Conservation (phyloP, 2,113 vertebrate species). For the Aegithalos caudatus region DNA sequence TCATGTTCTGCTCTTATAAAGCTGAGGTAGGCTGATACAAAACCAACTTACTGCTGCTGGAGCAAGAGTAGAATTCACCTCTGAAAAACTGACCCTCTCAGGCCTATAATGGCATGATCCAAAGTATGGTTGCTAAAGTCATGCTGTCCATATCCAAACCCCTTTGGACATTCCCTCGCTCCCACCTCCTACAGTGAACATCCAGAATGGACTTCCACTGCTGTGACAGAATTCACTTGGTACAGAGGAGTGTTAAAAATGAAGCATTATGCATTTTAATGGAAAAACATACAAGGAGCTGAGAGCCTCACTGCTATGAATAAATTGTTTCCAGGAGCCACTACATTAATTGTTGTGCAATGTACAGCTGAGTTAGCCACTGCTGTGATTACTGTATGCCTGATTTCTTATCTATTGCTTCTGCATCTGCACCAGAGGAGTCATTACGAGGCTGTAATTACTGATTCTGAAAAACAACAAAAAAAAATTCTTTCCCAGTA, state of each 20-base stretch:
- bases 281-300: not conserved
- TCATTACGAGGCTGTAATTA: conserved; percentile 15
- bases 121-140: no score
- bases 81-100: not conserved
- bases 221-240: not conserved
- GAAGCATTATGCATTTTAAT: not conserved
- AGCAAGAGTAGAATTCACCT: not conserved
- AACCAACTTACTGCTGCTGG: not conserved
- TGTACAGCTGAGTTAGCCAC: not conserved
- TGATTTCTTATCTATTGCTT: conserved; percentile 34
- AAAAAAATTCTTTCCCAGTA: not conserved
- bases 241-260: not conserved
- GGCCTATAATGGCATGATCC: not conserved
- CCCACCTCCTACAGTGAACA: not conserved
- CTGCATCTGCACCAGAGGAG: conserved; percentile 20
- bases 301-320: not conserved
- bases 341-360: conserved; percentile 7
- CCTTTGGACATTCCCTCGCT: not conserved
- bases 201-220: fast-evolving
- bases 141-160: not conserved
- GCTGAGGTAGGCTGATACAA: not conserved
- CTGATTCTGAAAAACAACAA: conserved; percentile 5
- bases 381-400: not conserved
- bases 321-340: conserved; percentile 17
- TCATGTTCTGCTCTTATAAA: not conserved